Conservation (phyloP, 2,113 vertebrate species). For the Hippocampus mohnikei region DNA sequence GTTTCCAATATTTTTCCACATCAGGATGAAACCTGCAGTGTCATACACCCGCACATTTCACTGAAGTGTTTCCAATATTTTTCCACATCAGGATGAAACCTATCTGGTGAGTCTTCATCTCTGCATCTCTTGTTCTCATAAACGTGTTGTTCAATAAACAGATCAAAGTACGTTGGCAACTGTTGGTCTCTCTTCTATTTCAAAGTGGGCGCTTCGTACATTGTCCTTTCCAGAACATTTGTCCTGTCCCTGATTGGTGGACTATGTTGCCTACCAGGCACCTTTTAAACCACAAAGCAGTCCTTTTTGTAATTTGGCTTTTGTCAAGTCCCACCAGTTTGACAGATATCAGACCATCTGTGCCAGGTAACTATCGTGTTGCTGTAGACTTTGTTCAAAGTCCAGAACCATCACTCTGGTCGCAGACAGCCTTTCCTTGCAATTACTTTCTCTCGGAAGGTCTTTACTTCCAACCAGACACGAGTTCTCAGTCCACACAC, state of each 20-base stretch:
- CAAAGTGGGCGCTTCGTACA: no score
- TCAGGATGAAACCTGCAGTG: neutral
- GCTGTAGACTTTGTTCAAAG: constrained; percentile 24
- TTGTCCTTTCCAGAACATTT: no score
- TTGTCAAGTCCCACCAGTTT: constrained; percentile 14
- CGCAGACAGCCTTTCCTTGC: constrained; percentile 41
- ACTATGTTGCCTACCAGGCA: constrained; percentile 10
- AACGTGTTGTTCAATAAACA: neutral
- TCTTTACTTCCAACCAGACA: constrained; percentile 27
- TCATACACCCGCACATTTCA: neutral
- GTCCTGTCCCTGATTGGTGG: constrained; percentile 8
- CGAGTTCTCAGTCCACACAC: constrained; percentile 28
- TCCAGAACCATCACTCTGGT: constrained; percentile 40
- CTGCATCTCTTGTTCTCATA: neutral
- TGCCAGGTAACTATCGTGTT: constrained; percentile 22
- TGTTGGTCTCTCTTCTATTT: neutral
- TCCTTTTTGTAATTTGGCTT: constrained; percentile 19
- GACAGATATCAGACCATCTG: constrained; percentile 27
- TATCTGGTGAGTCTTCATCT: neutral
- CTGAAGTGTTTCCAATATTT: neutral
- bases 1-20: neutral
- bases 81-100: neutral
- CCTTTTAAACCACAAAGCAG: constrained; percentile 28
- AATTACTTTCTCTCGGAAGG: constrained; percentile 25
- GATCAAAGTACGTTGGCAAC: neutral